Evolutionary conservation across 1,140 invertebrate species (phyloP).

Genomic region (Solenopsis fugax): DNA sequence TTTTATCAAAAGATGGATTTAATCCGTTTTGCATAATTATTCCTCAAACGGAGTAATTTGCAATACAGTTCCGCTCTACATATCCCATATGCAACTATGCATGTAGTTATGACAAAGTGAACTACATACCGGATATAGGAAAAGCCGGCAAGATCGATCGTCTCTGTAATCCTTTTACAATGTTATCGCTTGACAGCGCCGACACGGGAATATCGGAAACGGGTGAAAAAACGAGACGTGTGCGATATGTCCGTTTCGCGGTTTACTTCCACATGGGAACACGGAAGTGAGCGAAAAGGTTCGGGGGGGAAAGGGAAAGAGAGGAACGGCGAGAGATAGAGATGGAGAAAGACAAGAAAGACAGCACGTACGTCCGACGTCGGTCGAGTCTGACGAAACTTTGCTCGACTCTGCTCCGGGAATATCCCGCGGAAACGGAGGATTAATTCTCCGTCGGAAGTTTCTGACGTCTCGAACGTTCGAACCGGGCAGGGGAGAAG

Average conservation of each 20-base stretch:
- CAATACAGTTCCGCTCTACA: background rate
- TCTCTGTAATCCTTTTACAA: constrained; percentile 63
- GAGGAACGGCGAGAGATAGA: constrained; percentile 35
- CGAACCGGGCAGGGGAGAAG: constrained; percentile 68
- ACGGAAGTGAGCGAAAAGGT: constrained; percentile 34
- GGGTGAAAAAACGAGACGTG: constrained; percentile 70
- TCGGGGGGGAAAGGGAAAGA: constrained; percentile 3
- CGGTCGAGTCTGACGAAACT: constrained; percentile 78
- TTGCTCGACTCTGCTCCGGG: constrained; percentile 79
- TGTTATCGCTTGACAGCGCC: constrained; percentile 64
- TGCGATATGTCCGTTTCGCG: constrained; percentile 58
- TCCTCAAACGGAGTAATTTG: constrained; percentile 23
- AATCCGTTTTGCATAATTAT: constrained; percentile 26
- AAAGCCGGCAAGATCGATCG: constrained; percentile 55
- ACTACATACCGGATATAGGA: constrained; percentile 58
- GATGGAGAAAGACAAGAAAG: constrained; percentile 58
- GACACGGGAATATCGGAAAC: constrained; percentile 71
- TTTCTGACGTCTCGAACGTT: constrained; percentile 77
- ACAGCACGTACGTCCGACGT: constrained; percentile 71
- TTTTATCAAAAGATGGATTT: constrained; percentile 3
- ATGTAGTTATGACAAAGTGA: constrained; percentile 56
- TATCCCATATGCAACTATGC: constrained; percentile 28
- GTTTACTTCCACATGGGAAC: constrained; percentile 58
- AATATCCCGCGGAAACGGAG: constrained; percentile 82
- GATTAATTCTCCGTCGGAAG: constrained; percentile 80